A percentile compares a stretch with the other conserved stretches of the same genome.
Evolutionary conservation across 2,888 invertebrate genomes (phyloP).

Genomic region (Hirtodrosophila duncani): DNA sequence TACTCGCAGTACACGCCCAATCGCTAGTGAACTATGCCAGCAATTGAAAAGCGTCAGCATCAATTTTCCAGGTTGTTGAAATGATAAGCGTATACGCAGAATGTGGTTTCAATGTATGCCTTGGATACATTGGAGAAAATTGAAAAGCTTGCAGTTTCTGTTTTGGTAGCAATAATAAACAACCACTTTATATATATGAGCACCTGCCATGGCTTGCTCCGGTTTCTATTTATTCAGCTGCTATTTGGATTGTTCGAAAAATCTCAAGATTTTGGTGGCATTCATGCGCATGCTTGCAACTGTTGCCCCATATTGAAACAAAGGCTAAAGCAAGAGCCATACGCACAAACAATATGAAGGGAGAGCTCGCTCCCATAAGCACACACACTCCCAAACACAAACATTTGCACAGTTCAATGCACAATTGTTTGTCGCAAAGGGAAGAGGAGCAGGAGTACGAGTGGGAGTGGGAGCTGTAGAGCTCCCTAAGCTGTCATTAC

Average conservation of each 20-base stretch:
- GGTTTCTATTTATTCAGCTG: slow-evolving; percentile 27
- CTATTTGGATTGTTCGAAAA: slow-evolving; percentile 29
- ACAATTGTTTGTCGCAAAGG: slow-evolving; percentile 52
- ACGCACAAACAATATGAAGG: neutral
- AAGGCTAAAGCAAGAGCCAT: slow-evolving; percentile 5
- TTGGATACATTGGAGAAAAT: slow-evolving; percentile 17
- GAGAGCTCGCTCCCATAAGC: too few species aligned
- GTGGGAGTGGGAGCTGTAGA: too few species aligned
- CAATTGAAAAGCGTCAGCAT: slow-evolving; percentile 65
- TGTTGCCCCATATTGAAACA: slow-evolving; percentile 22
- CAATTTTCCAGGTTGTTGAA: slow-evolving; percentile 46
- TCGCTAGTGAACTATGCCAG: slow-evolving; percentile 40
- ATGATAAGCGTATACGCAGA: slow-evolving; percentile 27
- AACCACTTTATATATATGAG: slow-evolving; percentile 10
- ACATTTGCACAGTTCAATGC: slow-evolving; percentile 63
- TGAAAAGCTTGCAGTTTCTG: slow-evolving; percentile 45
- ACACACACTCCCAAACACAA: too few species aligned
- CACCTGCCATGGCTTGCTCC: slow-evolving; percentile 5
- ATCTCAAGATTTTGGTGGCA: slow-evolving; percentile 22
- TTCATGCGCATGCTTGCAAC: slow-evolving; percentile 56
- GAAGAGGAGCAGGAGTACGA: slow-evolving; percentile 21
- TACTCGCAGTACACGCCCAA: neutral
- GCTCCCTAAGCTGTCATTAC: slow-evolving; percentile 21
- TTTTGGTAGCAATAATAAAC: slow-evolving; percentile 6
- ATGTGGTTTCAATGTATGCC: slow-evolving; percentile 1